Percentiles rank a stretch among this genome's conserved stretches.
phyloP scores from a whole-genome alignment of 2,113 vertebrate genomes.

The Sorex araneus region DNA sequence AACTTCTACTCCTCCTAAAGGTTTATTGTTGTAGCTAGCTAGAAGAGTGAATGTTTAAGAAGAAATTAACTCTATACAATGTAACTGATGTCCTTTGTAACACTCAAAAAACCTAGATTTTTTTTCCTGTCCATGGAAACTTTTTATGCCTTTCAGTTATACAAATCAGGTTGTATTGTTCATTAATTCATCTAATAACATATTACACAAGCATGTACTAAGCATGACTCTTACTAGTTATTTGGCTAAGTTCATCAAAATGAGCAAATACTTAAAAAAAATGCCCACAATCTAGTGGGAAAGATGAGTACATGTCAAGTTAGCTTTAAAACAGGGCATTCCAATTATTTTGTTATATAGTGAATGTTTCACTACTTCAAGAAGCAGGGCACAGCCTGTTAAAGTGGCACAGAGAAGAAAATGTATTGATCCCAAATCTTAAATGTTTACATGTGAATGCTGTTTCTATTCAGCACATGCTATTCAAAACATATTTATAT shows the following conservation, averaged over 20 bases:
- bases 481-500: background rate
- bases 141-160: background rate
- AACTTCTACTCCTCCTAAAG: background rate
- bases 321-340: background rate
- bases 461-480: background rate
- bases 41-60: background rate
- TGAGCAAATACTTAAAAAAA: background rate
- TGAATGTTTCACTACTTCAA: background rate
- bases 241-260: background rate
- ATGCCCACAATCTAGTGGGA: background rate
- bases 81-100: background rate
- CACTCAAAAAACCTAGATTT: background rate
- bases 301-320: background rate
- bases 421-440: fast-evolving
- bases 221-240: background rate
- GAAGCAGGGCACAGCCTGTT: background rate
- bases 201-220: background rate
- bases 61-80: background rate
- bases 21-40: background rate
- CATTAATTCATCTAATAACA: background rate
- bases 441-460: background rate
- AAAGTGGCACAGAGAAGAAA: background rate
- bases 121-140: background rate
- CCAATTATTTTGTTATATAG: background rate
- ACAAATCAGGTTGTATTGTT: background rate